Percentiles rank a stretch among this genome's conserved stretches.
phyloP scores from a whole-genome alignment of 2,888 invertebrate genomes.

The Pyrrhia umbra region DNA sequence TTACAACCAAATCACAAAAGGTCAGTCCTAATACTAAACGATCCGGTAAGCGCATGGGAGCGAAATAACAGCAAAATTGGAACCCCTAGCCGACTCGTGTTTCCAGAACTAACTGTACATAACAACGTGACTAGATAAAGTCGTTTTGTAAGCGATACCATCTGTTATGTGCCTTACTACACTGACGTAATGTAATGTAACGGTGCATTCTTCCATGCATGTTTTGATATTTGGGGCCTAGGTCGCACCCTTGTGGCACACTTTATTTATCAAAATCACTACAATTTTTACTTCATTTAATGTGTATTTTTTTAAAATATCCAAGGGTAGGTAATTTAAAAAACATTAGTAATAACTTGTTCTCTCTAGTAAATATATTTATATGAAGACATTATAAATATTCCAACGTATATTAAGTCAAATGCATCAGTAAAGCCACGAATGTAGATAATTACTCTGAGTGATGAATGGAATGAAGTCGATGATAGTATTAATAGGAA shows the following conservation, averaged over 20 bases:
- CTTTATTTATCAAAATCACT: conserved; percentile 12
- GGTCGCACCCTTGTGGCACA: conserved; percentile 56
- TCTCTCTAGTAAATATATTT: conserved; percentile 7
- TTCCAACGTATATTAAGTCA: conserved; percentile 30
- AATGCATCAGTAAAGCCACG: conserved; percentile 44
- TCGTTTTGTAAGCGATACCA: conserved; percentile 73
- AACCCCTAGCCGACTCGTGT: conserved; percentile 68
- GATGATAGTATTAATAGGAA: conserved; percentile 40
- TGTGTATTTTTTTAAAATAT: too few relatives aligned
- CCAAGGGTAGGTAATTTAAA: too few relatives aligned
- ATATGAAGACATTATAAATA: conserved; percentile 30
- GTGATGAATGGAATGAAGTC: conserved; percentile 35
- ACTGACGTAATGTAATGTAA: conserved; percentile 65
- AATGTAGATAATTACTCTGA: conserved; percentile 35
- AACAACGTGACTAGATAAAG: conserved; percentile 78
- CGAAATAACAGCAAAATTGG: conserved; percentile 67
- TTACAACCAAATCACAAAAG: conserved; percentile 8
- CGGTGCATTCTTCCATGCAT: conserved; percentile 51
- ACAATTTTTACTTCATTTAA: not conserved
- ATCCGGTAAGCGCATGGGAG: conserved; percentile 57
- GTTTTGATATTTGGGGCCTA: conserved; percentile 56
- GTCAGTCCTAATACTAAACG: conserved; percentile 27
- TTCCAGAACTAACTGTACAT: conserved; percentile 75
- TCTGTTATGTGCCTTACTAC: conserved; percentile 71
- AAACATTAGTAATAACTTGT: not conserved